Base-by-base conservation (phyloP, 2,113 vertebrate genomes). In the Speoplatyrhinus poulsoni region DNA sequence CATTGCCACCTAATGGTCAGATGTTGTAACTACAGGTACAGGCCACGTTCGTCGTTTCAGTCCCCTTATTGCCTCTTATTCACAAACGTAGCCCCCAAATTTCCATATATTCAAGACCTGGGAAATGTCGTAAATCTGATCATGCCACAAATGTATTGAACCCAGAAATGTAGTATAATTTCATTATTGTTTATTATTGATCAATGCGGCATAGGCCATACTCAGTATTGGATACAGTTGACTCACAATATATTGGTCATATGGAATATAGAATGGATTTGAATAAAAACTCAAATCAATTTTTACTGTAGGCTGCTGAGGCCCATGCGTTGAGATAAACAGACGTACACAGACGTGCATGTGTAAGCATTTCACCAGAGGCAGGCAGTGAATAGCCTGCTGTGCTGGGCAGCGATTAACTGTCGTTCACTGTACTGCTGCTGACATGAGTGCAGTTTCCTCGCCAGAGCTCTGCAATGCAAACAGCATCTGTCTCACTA, bases 1-100 rank as follows among this genome's bases (percentile, higher is more conserved):
- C 72, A 89, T 50, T 90, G 88, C 85, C 88, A 75, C 80, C 89
- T 85, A 8, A 76, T 78, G 90, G 83, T 52, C 57, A 80, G 13
- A 79, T 33, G 2, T 1, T 6, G 71, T 61, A 48, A 80, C 71
- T 85, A 65, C 85, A 78, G 46, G 19, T 33, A 17, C 6, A 60
- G 12, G 49, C 73, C 46, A 57, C 33, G 36, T 41, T 41, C 36
- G 19, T 19, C 19, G n/a, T n/a, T n/a, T n/a, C n/a, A 19, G 19
- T 19, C 19, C 19, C 19, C 19, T 19, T 19, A 19, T 19, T 19
- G 19, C 19, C 19, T 19, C 19, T 19, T 19, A 19, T 19, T 19
- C 19, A 19, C 19, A 41, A 41, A 41, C 36, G 36, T 41, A 41
- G 7, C 6, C 5, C 36, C 36, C 6, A 6, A 6, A 41, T 41